A percentile compares a stretch with the other conserved stretches of the same genome.
These are phyloP conservation scores for pig (Sus scrofa) DNA, from an alignment of 2,113 vertebrate species.

Conservation along the genomic window DNA sequence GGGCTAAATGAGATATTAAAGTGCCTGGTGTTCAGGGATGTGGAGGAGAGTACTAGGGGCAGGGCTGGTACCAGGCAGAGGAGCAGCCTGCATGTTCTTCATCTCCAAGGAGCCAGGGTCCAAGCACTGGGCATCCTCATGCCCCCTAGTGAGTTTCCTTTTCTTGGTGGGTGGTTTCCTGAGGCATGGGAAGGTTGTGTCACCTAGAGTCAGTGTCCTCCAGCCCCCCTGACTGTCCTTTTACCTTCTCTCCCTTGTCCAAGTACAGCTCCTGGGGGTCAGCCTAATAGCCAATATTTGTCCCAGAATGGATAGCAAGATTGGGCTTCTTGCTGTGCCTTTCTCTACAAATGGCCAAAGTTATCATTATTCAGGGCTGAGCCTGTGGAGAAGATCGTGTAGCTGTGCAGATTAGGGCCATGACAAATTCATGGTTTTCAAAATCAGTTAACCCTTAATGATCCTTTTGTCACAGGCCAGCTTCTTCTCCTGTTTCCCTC, in stretches of 20 bases:
- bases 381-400: constrained; percentile 45
- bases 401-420: neutral
- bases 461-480: neutral
- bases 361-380: neutral
- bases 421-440: constrained; percentile 23
- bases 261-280: neutral
- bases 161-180: neutral
- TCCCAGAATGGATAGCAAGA: neutral
- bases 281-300: neutral
- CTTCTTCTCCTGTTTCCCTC: neutral
- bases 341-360: neutral
- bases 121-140: neutral
- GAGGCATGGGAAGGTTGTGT: neutral
- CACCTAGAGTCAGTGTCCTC: neutral
- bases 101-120: neutral
- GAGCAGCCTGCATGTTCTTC: neutral
- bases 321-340: neutral
- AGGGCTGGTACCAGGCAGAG: neutral
- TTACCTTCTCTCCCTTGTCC: neutral
- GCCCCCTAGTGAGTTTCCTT: neutral
- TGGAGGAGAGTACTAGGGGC: neutral
- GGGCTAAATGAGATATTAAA: neutral
- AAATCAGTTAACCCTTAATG: neutral
- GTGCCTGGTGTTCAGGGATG: neutral
- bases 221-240: neutral